Conservation (phyloP, 2,888 invertebrate genomes). For the Cosmia pyralina region DNA sequence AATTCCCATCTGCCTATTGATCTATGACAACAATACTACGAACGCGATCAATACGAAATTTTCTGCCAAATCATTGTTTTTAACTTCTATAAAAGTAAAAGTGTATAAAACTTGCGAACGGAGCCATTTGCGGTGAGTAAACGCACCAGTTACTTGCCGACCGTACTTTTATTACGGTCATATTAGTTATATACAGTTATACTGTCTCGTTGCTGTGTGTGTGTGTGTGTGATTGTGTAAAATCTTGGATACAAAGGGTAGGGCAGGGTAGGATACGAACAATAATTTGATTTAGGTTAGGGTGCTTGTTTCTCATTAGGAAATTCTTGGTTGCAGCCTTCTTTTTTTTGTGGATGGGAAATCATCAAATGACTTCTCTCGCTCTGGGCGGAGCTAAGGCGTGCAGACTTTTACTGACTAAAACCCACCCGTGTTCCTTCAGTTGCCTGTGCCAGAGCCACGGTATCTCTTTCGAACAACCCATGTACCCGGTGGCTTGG, state of each 20-base stretch:
- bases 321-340: not conserved
- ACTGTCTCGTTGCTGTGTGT: not conserved
- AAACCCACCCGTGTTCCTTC: too few species aligned
- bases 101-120: slow-evolving; percentile 16
- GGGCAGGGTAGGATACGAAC: too few species aligned
- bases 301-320: not conserved
- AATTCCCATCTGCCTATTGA: not conserved
- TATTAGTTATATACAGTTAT: not conserved
- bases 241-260: too few species aligned
- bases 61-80: slow-evolving; percentile 38
- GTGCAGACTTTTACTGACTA: too few species aligned
- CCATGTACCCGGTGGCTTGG: too few species aligned
- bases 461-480: too few species aligned
- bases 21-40: slow-evolving; percentile 7
- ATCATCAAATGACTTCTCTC: too few species aligned
- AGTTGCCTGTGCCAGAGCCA: too few species aligned
- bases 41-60: slow-evolving; percentile 5
- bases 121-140: slow-evolving; percentile 16
- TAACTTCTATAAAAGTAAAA: slow-evolving; percentile 42
- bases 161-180: slow-evolving; percentile 6
- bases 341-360: too few species aligned
- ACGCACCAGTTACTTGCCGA: slow-evolving; percentile 3
- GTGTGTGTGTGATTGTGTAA: not conserved
- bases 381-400: too few species aligned
- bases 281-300: not conserved